These are phyloP conservation scores for Liopterus haemorrhoidalis DNA, from an alignment of 2,888 invertebrate species.

Conservation along the genomic window DNA sequence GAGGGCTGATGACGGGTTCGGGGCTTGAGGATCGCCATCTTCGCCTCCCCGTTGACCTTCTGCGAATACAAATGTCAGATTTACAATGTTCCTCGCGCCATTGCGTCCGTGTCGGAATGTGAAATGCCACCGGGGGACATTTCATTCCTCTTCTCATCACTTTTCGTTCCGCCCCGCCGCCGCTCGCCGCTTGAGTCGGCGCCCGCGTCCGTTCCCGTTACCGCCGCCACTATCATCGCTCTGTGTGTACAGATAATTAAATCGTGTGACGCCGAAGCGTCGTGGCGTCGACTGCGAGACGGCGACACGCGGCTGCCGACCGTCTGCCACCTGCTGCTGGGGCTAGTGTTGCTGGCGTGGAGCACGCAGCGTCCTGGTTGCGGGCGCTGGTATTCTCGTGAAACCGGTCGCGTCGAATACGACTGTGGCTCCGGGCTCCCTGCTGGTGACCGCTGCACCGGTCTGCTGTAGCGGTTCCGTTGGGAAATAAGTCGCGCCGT, in stretches of 20 bases:
- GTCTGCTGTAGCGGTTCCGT: constrained; percentile 62
- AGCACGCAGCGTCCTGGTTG: constrained; percentile 56
- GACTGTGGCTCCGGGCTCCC: constrained; percentile 56
- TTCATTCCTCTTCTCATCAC: neutral
- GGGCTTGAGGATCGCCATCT: too few species aligned
- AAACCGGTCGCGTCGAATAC: constrained; percentile 84
- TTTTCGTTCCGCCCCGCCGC: neutral
- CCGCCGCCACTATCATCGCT: neutral
- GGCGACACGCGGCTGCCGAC: neutral
- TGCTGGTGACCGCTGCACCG: constrained; percentile 57
- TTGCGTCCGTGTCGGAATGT: constrained; percentile 1
- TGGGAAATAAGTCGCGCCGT: constrained; percentile 82
- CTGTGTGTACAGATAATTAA: constrained; percentile 15
- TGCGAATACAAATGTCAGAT: too few species aligned
- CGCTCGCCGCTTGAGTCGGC: too few species aligned
- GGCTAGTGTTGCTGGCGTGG: constrained; percentile 11
- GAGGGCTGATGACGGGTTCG: too few species aligned
- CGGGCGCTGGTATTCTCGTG: constrained; percentile 73
- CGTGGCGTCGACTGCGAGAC: constrained; percentile 7
- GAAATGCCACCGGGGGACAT: constrained; percentile 7
- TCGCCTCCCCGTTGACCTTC: too few species aligned
- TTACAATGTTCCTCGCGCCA: constrained; percentile 5
- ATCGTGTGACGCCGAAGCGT: constrained; percentile 12
- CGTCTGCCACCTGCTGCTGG: neutral
- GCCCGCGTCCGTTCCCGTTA: too few species aligned